Conservation (phyloP, 2,113 vertebrate genomes). For the Craseonycteris thonglongyai region DNA sequence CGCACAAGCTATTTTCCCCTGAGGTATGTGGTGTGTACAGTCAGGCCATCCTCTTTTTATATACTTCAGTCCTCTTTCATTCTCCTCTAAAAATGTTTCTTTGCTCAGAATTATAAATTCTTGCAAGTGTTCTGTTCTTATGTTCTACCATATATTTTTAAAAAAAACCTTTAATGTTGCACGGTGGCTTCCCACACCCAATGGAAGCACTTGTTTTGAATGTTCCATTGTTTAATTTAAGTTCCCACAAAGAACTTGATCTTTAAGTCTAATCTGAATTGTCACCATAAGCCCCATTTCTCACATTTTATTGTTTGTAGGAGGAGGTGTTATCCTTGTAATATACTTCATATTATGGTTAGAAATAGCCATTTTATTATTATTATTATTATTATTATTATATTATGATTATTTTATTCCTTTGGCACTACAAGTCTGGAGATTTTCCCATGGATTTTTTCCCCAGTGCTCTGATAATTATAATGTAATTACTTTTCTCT, state of each 20-base stretch:
- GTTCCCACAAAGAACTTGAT: background rate
- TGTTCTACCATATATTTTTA: background rate
- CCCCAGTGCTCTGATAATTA: background rate
- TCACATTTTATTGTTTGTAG: background rate
- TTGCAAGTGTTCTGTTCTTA: background rate
- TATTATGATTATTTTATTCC: too few relatives aligned
- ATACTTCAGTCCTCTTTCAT: background rate
- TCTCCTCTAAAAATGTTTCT: background rate
- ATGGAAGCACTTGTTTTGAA: background rate
- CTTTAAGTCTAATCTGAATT: background rate
- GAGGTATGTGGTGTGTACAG: background rate
- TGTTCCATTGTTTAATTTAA: background rate
- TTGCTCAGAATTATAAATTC: background rate
- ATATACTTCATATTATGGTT: background rate
- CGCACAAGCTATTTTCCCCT: background rate
- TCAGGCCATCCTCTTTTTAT: background rate
- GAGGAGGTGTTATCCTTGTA: background rate
- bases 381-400: too few relatives aligned
- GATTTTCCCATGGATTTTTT: constrained; percentile 10
- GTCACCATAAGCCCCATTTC: background rate
- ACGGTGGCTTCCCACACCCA: fast-evolving
- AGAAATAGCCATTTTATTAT: background rate
- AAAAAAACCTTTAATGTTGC: background rate
- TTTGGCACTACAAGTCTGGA: background rate
- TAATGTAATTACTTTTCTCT: background rate